Evolutionary conservation across 2,888 invertebrate genomes (phyloP), one percentile per base, ranked within the genome.

Genomic region (Junonia oenone): DNA sequence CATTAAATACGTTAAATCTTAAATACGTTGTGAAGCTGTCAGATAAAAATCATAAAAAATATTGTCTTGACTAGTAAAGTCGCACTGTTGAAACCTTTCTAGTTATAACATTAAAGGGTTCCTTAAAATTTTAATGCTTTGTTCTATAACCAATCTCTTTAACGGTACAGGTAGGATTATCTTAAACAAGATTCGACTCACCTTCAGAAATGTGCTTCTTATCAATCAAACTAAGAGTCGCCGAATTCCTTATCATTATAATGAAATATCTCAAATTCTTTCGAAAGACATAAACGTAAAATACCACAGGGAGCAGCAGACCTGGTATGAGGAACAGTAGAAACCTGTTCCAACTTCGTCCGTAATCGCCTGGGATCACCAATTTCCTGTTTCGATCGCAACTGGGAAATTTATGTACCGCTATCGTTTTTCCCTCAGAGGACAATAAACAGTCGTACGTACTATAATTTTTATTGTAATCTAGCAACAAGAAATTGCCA

Each of bases 261-360:
- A 84, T 87, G 62, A 91, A 93, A 66, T 93, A 93, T 63, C 89
- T 89, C 68, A 92, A 88, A 57, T 92, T 91, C 60, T 92, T 92
- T 49, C 90, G 80, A 8, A 76, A 83, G 0, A 76, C 2, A 47
- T 67, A 85, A 0, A 66, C 35, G 0, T 80, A 37, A 0, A 66
- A 55, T 9, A 78, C 15, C 0, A 67, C 0, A 0, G 82, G 74
- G 0, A 83, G 1, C 4, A 81, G 0, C 0, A 76, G 0, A 0
- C 63, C 60, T 0, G 83, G 81, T 48, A 86, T 62, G 0, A 67
- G 26, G 0, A 87, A 37, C 0, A 72, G 58, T 0, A 77, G 45
- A 0, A 87, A 45, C 14, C 62, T 68, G 3, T 59, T 71, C 45
- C 57, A 62, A n/a, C n/a, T n/a, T n/a, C n/a, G n/a, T n/a, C n/a